phyloP scores from a whole-genome alignment of 2,797 vertebrate genomes.

The Sebastes reedi region DNA sequence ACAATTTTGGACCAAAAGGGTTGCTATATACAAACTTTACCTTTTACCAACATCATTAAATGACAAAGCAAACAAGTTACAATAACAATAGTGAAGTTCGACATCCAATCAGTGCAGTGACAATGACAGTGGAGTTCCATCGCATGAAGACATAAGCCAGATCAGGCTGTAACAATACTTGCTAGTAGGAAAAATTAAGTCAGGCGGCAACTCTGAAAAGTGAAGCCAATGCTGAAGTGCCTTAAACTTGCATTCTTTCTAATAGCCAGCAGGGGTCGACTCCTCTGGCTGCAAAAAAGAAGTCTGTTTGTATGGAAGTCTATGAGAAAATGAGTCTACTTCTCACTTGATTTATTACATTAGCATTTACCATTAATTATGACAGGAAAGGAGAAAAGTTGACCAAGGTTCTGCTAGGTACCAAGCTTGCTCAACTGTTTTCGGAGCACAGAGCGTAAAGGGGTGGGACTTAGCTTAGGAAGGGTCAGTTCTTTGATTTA shows the following conservation, averaged over 20 bases:
- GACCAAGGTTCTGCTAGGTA: too few species aligned
- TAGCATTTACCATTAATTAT: too few species aligned
- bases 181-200: too few species aligned
- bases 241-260: background rate
- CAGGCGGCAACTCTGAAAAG: too few species aligned
- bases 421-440: too few species aligned
- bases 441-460: too few species aligned
- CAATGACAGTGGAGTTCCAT: background rate
- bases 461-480: too few species aligned
- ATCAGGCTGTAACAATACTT: background rate
- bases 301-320: background rate
- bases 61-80: background rate
- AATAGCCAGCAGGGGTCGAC: background rate
- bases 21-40: background rate
- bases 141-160: background rate
- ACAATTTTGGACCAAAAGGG: background rate
- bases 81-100: background rate
- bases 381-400: too few species aligned
- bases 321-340: fast-evolving
- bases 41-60: background rate
- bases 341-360: background rate
- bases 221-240: too few species aligned
- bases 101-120: background rate
- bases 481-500: background rate
- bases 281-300: background rate